Conservation (phyloP, 2,888 invertebrate genomes). For the Fabriciana adippe region DNA sequence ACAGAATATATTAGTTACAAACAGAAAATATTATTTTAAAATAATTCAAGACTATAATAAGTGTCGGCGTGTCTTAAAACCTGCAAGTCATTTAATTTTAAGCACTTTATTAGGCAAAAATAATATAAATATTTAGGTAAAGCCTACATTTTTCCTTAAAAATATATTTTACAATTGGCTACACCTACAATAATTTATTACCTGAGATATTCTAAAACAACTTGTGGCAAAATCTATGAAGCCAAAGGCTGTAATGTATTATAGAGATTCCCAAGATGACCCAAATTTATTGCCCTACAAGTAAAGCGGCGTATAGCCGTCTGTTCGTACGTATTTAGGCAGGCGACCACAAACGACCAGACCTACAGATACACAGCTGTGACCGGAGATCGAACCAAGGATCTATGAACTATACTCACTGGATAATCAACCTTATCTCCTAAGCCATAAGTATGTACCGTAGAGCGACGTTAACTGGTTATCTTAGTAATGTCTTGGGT, state of each 20-base stretch:
- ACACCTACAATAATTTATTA: not conserved
- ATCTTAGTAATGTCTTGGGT: conserved; percentile 40
- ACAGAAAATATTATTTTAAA: no score
- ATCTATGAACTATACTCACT: conserved; percentile 1
- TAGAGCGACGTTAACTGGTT: conserved; percentile 18
- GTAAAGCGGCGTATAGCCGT: conserved; percentile 29
- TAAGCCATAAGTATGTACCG: not conserved
- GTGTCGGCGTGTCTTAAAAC: no score
- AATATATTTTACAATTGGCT: no score
- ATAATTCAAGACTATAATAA: no score
- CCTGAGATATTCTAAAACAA: conserved; percentile 8
- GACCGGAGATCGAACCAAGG: conserved; percentile 43
- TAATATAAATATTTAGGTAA: no score
- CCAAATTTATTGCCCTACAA: conserved; percentile 36
- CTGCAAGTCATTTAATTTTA: no score
- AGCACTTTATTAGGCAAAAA: no score
- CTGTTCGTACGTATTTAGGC: conserved; percentile 59
- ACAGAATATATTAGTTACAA: no score
- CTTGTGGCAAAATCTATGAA: conserved; percentile 11
- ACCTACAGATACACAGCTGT: conserved; percentile 64
- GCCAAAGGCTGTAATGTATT: conserved; percentile 26
- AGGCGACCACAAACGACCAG: conserved; percentile 63
- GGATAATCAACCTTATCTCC: conserved; percentile 24
- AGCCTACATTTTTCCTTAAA: no score
- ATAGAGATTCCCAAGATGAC: conserved; percentile 26